These are phyloP conservation scores for Drosophila kanapiae DNA, from an alignment of 1,140 invertebrate genomes.

Conservation along the genomic window DNA sequence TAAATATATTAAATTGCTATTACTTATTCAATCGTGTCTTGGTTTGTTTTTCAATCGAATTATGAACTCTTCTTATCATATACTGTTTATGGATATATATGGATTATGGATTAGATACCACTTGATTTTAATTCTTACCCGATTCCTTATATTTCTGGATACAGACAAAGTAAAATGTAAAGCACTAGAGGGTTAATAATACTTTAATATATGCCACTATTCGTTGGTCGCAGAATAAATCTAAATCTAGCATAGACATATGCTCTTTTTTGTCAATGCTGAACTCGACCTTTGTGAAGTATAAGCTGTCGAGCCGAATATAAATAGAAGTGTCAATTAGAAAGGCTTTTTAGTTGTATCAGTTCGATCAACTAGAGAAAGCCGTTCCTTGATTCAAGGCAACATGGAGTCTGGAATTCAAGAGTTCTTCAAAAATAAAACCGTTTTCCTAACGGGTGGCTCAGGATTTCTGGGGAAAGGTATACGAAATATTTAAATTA, in stretches of 20 bases:
- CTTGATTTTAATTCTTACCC: not conserved
- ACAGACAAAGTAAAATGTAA: not conserved
- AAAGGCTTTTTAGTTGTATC: slow-evolving; percentile 4
- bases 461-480: slow-evolving; percentile 59
- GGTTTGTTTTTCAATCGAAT: too few species aligned
- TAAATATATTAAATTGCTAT: too few species aligned
- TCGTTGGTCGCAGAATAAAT: not conserved
- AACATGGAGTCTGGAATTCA: slow-evolving; percentile 43
- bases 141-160: not conserved
- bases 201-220: not conserved
- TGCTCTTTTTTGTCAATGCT: not conserved
- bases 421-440: slow-evolving; percentile 54
- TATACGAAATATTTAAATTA: not conserved
- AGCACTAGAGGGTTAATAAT: not conserved
- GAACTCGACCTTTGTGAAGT: slow-evolving; percentile 8
- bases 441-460: slow-evolving; percentile 47
- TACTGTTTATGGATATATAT: too few species aligned
- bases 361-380: not conserved
- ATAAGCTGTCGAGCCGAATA: not conserved
- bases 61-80: too few species aligned
- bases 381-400: too few species aligned
- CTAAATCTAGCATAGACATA: not conserved
- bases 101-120: too few species aligned
- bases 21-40: too few species aligned
- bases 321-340: slow-evolving; percentile 19